Evolutionary conservation across 1,140 invertebrate genomes (phyloP), one percentile per base, ranked within the genome.

Genomic region (Neotoxoptera formosana): DNA sequence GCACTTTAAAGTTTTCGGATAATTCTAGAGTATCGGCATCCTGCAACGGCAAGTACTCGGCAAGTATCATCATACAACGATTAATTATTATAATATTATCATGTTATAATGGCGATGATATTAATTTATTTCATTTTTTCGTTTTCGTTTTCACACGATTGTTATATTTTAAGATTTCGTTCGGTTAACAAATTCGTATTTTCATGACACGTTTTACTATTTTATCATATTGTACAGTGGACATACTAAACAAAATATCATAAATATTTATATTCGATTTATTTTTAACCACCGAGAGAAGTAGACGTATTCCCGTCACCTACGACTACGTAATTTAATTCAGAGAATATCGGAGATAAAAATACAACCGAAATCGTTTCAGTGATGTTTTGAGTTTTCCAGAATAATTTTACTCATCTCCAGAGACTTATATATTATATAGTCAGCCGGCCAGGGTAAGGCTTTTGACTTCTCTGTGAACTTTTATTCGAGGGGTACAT

Each of bases 191-290:
- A 67, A 67, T 30, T 0, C 9, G 23, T 25, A 56, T 4, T 30
- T 67, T 30, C 3, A 4, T 67, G 60, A 67, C 60, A 67, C 4
- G 14, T 67, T 6, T 67, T 67, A 67, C 56, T 60, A 30, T n/a
- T 2, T n/a, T n/a, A 14, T 60, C 7, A 60, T 25, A 30, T 11
- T 11, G 9, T 67, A 67, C n/a, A 53, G n/a, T 67, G 60, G 60
- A 67, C 60, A n/a, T 67, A 60, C n/a, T n/a, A 25, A 25, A 25
- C 25, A 67, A 17, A 11, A 30, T 67, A n/a, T n/a, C 6, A 67
- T 67, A 67, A 67, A 67, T 67, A 67, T 67, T 67, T n/a, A 67
- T 67, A 67, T n/a, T n/a, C 30, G 60, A 67, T 67, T 67, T 67
- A 67, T 67, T n/a, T 67, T 67, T 67, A 67, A 67, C n/a, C 60